phyloP scores from a whole-genome alignment of 2,888 invertebrate species.

The Scelioninae gen. 2 region DNA sequence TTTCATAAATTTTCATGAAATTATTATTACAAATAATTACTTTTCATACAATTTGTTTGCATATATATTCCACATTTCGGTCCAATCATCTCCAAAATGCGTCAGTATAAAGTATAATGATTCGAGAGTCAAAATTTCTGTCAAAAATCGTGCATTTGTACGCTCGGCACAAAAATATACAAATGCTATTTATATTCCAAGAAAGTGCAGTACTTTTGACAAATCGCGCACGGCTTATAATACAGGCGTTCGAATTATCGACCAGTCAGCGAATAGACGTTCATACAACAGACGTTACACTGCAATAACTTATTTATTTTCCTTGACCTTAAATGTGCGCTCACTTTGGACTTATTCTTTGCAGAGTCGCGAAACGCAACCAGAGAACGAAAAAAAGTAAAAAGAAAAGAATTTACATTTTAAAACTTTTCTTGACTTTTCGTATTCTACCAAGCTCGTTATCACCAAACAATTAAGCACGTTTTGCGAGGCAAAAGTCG shows the following conservation, averaged over 20 bases:
- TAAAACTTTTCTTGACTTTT: too few species aligned
- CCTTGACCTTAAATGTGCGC: slow-evolving; percentile 58
- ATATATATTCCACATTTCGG: too few species aligned
- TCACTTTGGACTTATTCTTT: slow-evolving; percentile 51
- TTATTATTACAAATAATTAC: too few species aligned
- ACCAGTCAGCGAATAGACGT: slow-evolving; percentile 55
- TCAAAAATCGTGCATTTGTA: neutral
- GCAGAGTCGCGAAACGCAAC: slow-evolving; percentile 12
- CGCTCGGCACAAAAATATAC: slow-evolving; percentile 7
- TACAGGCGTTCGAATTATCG: slow-evolving; percentile 58
- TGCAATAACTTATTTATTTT: slow-evolving; percentile 61
- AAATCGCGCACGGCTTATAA: slow-evolving; percentile 36
- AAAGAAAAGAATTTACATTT: too few species aligned
- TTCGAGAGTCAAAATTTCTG: neutral
- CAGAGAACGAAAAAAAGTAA: neutral
- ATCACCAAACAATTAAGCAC: too few species aligned
- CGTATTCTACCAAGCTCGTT: neutral
- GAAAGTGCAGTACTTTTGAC: slow-evolving; percentile 48
- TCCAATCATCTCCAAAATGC: too few species aligned
- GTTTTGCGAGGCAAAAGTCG: too few species aligned
- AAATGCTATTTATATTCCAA: slow-evolving; percentile 29
- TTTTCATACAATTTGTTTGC: too few species aligned
- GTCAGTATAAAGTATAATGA: too few species aligned
- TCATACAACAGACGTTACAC: slow-evolving; percentile 58
- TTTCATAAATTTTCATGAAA: too few species aligned